Evolutionary conservation across 2,888 invertebrate species (phyloP).

Genomic region (Pammene aurita): DNA sequence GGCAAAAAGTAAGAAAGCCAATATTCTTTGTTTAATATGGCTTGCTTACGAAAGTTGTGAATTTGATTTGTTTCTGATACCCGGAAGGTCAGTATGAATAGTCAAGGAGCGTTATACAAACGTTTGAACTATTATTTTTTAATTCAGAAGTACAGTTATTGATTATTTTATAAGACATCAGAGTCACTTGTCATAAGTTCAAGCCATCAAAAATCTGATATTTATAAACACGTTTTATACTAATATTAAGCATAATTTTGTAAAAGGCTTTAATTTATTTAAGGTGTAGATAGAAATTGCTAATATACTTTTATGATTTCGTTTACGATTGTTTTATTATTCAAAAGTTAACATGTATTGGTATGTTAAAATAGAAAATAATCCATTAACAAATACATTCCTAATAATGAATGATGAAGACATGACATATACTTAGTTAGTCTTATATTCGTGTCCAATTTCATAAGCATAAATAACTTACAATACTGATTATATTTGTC

Average conservation of each 20-base stretch:
- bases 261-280: constrained; percentile 74
- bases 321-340: constrained; percentile 36
- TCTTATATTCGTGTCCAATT: constrained; percentile 47
- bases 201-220: constrained; percentile 28
- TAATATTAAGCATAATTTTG: constrained; percentile 51
- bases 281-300: constrained; percentile 60
- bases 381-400: background rate
- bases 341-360: background rate
- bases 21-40: background rate
- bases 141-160: background rate
- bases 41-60: no score
- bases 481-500: constrained; percentile 10
- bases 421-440: constrained; percentile 5
- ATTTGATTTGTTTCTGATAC: no score
- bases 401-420: background rate
- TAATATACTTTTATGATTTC: constrained; percentile 38
- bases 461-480: constrained; percentile 52
- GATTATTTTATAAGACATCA: background rate
- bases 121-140: background rate
- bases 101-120: no score
- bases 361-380: background rate
- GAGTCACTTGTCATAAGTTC: constrained; percentile 1
- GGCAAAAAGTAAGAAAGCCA: background rate
- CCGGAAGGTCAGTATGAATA: no score
- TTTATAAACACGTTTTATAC: constrained; percentile 34